Percentiles rank a stretch among this genome's conserved stretches.
Conservation (phyloP, 2,797 vertebrate species). For the Periparus ater region DNA sequence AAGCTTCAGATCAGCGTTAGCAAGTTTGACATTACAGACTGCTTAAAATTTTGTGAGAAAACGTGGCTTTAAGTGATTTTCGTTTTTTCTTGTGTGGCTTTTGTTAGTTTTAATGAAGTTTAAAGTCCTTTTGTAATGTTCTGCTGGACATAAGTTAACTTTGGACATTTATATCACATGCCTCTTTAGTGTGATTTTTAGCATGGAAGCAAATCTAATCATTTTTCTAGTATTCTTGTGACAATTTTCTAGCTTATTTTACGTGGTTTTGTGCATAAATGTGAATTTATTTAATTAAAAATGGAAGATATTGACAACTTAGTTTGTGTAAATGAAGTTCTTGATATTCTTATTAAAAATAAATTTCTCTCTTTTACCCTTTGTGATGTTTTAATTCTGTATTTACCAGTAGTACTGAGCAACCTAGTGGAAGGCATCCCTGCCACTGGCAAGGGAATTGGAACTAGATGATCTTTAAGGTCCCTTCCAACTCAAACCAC, state of each 20-base stretch:
- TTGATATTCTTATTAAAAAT: constrained; percentile 59
- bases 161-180: neutral
- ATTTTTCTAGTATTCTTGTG: constrained; percentile 19
- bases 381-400: neutral
- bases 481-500: neutral
- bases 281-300: constrained; percentile 56
- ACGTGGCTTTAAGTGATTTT: constrained; percentile 1
- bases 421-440: neutral
- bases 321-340: constrained; percentile 58
- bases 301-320: neutral
- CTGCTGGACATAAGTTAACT: neutral
- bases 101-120: neutral
- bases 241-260: constrained; percentile 35
- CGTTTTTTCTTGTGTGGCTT: neutral
- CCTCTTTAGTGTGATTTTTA: constrained; percentile 17
- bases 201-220: constrained; percentile 23
- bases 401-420: neutral
- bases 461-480: neutral
- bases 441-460: neutral
- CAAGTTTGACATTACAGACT: neutral
- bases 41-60: constrained; percentile 33
- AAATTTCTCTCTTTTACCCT: constrained; percentile 35
- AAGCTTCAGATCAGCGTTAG: constrained; percentile 7
- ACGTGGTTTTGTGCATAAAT: neutral
- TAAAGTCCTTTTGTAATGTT: neutral